phyloP scores from a whole-genome alignment of 2,888 invertebrate genomes.

The Pardosa pseudoannulata region DNA sequence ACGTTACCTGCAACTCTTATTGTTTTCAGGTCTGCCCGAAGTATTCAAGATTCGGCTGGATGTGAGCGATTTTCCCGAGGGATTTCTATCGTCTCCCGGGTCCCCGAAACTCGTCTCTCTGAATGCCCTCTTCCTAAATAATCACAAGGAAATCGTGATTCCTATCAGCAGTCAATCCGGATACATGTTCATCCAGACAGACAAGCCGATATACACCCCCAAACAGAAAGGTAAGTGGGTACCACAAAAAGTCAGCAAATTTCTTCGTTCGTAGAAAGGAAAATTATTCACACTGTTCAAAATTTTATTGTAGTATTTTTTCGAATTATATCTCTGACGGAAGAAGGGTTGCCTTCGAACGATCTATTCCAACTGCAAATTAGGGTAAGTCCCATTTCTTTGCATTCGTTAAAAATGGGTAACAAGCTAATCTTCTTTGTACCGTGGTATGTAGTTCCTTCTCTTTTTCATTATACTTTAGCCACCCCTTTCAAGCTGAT shows the following conservation, averaged over 20 bases:
- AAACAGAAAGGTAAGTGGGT: slow-evolving; percentile 71
- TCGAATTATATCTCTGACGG: slow-evolving; percentile 72
- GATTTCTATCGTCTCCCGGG: slow-evolving; percentile 22
- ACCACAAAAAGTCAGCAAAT: no score
- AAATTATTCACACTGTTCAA: no score
- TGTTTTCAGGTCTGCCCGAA: slow-evolving; percentile 31
- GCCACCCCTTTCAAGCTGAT: no score
- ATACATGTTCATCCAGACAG: slow-evolving; percentile 74
- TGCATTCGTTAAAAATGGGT: no score
- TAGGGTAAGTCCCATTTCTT: slow-evolving; percentile 71
- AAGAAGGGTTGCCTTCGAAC: slow-evolving; percentile 68
- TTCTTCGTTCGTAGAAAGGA: no score
- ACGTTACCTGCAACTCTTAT: slow-evolving; percentile 5
- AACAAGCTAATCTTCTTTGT: not conserved
- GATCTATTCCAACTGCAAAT: slow-evolving; percentile 71
- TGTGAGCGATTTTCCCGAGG: slow-evolving; percentile 31
- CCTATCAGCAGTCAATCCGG: slow-evolving; percentile 44
- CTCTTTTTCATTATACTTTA: no score
- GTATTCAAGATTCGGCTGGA: slow-evolving; percentile 41
- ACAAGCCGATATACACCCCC: slow-evolving; percentile 75
- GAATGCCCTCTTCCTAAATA: slow-evolving; percentile 22
- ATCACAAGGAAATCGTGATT: slow-evolving; percentile 45
- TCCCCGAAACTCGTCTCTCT: slow-evolving; percentile 46
- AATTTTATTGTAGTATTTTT: slow-evolving; percentile 67
- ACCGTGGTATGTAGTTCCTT: not conserved